Percentiles rank a stretch among this genome's conserved stretches.
Evolutionary conservation across 2,113 vertebrate species (phyloP).

Genomic region (Motacilla tschutschensis): DNA sequence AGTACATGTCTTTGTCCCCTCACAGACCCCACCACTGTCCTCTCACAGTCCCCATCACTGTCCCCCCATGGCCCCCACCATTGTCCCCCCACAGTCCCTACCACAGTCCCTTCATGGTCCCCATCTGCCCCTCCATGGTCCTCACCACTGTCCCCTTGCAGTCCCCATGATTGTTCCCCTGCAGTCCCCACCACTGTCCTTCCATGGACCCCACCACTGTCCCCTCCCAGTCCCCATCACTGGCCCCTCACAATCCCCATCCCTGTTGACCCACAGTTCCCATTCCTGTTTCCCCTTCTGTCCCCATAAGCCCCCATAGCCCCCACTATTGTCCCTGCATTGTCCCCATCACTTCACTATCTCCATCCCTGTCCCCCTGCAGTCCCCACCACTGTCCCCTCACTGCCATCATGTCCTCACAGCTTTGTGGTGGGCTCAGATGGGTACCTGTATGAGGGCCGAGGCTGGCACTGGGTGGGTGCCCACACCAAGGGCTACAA

Average conservation of each 20-base stretch:
- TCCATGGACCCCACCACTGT: neutral
- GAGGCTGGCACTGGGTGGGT: constrained; percentile 84
- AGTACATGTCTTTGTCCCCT: neutral
- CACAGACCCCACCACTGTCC: neutral
- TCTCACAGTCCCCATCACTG: neutral
- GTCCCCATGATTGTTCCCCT: neutral
- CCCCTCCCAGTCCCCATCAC: neutral
- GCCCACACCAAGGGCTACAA: constrained; percentile 88
- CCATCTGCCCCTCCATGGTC: no score
- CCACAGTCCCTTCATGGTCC: no score
- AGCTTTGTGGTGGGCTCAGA: constrained; percentile 89
- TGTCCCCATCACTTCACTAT: no score
- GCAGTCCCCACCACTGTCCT: neutral
- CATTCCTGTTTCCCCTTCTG: neutral
- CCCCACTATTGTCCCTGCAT: neutral
- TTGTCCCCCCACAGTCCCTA: neutral
- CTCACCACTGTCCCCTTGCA: accelerated
- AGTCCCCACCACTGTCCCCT: neutral
- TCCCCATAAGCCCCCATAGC: neutral
- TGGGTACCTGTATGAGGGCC: constrained; percentile 86
- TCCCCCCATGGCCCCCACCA: accelerated
- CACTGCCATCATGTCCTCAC: neutral
- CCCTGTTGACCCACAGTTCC: neutral
- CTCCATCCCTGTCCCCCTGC: neutral
- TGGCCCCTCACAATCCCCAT: neutral